Base-by-base conservation (phyloP, 23 tunicate genomes). In the Styela clava region DNA sequence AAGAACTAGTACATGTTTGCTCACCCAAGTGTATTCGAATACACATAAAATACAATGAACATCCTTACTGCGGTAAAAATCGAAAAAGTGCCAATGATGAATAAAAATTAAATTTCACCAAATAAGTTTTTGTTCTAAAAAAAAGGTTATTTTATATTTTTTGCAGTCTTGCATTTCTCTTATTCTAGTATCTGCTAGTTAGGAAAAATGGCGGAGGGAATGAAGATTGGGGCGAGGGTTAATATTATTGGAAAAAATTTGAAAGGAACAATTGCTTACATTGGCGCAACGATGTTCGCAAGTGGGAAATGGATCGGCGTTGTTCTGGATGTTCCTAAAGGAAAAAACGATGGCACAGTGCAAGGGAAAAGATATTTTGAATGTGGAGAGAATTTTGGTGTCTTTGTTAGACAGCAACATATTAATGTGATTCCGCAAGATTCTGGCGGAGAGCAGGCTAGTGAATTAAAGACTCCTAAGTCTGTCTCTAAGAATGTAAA, bases 291-390 rank as follows among this genome's bases (percentile, higher is more conserved):
- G 28, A 77, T 71, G 82, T 93, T 93, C 88, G 94, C 98, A 73
- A 83, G 89, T 74, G 98, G 98, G 1, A 88, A 85, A 81, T 93
- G 98, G 98, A 79, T 93, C 74, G 98, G 98, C 1, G 98, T 93
- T 31, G 81, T 87, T 2, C 69, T 93, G 70, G 92, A 93, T 81
- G 88, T 89, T 70, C 84, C 89, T 5, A 79, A 82, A 28, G 98
- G 98, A 26, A 93, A 93, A 64, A 93, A 93, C 74, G 93, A 88
- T 76, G 98, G 98, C 2, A 65, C 73, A 64, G 94, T 93, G 0
- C 98, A 93, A 76, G 98, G 98, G 71, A 93, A 93, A 68, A 84
- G 93, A 63, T 93, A 93, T 63, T 93, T 93, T 77, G 72, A 68
- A n/a, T 93, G 98, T 64, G 74, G 71, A 12, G 89, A 92, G 24